Evolutionary conservation across 2,797 vertebrate genomes (phyloP), one percentile per base, ranked within the genome.

Genomic region (Tokudaia muenninki): DNA sequence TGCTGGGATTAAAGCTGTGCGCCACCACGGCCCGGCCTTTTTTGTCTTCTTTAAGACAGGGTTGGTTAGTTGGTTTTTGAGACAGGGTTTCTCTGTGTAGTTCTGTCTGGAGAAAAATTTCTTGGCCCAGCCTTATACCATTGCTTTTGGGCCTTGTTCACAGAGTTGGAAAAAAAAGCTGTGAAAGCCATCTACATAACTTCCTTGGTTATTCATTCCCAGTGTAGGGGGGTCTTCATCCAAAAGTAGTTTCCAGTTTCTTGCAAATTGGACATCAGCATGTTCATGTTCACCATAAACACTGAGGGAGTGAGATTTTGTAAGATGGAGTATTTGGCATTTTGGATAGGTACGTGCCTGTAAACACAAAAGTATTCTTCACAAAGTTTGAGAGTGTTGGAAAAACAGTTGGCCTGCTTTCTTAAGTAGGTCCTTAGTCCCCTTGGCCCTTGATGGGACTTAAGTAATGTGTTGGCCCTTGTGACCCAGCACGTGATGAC

Each of bases 81-180:
- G 61, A 34, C 61, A 84, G 44, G 44, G 12, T n/a, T 86, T 86
- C 61, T 67, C 10, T 67, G 17, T 34, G 17, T 65, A 86, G 82
- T 31, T 67, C 34, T 70, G 44, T 44, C 63, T 41, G 8, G 67
- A 57, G 50, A 52, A n/a, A 41, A 29, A 44, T 87, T 70, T 87
- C 50, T 74, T 75, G 34, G 81, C 3, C 29, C 31, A 92, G 41
- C 41, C 12, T 89, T 70, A 37, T 74, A 13, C 14, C 10, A 75
- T 24, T 5, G 4, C 59, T 87, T 57, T 81, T 17, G 50, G n/a
- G 17, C 67, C 31, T 17, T 72, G 67, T 72, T 72, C 17, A n/a
- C 67, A 72, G 26, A 87, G 57, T 89, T 37, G 61, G n/a, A n/a
- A 97, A 63, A 34, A 79, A 31, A 52, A 88, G 96, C 16, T 24